Percentiles rank a stretch among this genome's conserved stretches.
phyloP scores from a whole-genome alignment of 2,113 vertebrate species.

The Polyodon spathula region DNA sequence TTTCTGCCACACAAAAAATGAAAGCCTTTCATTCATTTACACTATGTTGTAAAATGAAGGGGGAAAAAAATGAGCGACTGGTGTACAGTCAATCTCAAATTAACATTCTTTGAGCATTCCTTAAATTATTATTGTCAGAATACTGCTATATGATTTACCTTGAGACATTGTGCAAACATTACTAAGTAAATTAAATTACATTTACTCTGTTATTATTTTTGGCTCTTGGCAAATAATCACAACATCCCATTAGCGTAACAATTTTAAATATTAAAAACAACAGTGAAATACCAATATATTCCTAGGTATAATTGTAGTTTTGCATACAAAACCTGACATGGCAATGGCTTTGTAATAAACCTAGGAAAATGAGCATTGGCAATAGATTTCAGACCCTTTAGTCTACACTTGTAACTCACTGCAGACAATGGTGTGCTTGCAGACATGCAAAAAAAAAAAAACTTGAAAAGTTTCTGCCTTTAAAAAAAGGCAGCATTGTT shows the following conservation, averaged over 20 bases:
- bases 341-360: too few species aligned
- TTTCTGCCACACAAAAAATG: not conserved
- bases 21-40: not conserved
- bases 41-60: not conserved
- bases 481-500: too few species aligned
- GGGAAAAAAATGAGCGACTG: not conserved
- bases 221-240: not conserved
- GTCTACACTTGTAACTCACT: not conserved
- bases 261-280: too few species aligned
- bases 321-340: too few species aligned
- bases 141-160: not conserved
- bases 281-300: too few species aligned
- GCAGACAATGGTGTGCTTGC: not conserved
- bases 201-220: not conserved
- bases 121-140: not conserved
- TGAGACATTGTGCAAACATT: not conserved
- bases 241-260: too few species aligned
- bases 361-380: not conserved
- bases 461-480: too few species aligned
- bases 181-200: not conserved
- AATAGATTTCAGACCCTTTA: not conserved
- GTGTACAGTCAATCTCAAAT: not conserved
- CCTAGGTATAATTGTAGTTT: too few species aligned
- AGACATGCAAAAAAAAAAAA: not conserved
- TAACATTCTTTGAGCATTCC: not conserved